Evolutionary conservation across 2,888 invertebrate species (phyloP), one percentile per base, ranked within the genome.

Genomic region (Chorisops tibialis): DNA sequence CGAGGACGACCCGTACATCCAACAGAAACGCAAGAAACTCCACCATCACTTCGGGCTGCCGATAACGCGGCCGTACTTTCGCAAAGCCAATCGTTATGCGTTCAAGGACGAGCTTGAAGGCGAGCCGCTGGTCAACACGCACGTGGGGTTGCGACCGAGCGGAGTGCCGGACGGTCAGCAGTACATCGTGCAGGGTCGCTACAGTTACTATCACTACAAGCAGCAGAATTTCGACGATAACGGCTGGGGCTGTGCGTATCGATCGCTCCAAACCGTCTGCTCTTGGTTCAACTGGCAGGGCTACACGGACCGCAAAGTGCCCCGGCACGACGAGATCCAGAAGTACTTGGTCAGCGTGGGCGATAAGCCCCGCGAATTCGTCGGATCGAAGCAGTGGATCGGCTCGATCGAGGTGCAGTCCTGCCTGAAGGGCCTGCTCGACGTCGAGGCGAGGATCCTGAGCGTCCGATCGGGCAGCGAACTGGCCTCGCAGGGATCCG

Each of bases 171-270:
- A 79, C 64, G 83, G 83, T 45, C 80, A 81, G 68, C 72, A 81
- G 63, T 80, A 79, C 43, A 65, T 88, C 30, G 87, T 98, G 2
- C 82, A 87, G 66, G 99, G 99, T 1, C 83, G 85, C 66, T 99
- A 99, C 74, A 82, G 87, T 16, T 99, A 99, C 78, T 90, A 95
- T 75, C 99, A 99, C 77, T 99, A 99, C 76, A 89, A 94, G 87
- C 96, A 97, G 77, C 91, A 97, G 72, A 84, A 86, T 68, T 87
- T 94, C 74, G 90, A 97, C 76, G 99, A 99, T 72, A 89, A 91
- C 75, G 96, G 96, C n/a, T 99, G 99, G 99, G 99, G 99, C 4
- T 99, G 99, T 80, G 99, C 99, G 0, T 99, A 99, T 75, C 85
- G 99, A 64, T 97, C 97, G 0, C 81, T 99, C 71, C 99, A 99